Evolutionary conservation across 37 sponge, comb jelly and placozoan species (phyloP), one percentile per base, ranked within the genome.

Genomic region (Beroe forskalii): DNA sequence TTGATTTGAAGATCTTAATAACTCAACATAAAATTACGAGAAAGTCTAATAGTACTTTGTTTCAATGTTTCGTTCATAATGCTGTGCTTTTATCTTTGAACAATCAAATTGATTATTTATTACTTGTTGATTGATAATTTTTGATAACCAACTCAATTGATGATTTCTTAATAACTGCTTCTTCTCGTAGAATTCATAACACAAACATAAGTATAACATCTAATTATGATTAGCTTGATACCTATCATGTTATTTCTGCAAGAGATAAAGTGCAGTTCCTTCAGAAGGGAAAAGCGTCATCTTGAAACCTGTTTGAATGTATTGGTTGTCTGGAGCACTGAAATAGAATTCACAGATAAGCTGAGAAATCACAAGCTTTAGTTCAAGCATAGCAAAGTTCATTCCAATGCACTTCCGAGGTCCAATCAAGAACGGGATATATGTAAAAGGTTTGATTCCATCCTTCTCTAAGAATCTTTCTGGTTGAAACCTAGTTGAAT

Each of bases 401-500:
- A 1, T 37, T 35, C 75, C 75, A 32, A 72, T 72, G 35, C 75
- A 72, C 75, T 37, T 33, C 19, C 75, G 75, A 20, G 75, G 75
- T 8, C 75, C 75, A 38, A 37, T 30, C 28, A 72, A 39, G 30
- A 72, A 72, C 6, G 75, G 75, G 3, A 72, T 8, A 39, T 72
- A 72, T 1, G 37, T 22, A 3, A 72, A 37, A 6, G 33, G 23
- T 64, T 14, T 27, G 28, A 24, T 14, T 35, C 38, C 14, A 2
- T 3, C 14, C 12, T 3, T 72, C 30, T 38, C 35, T 20, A 63
- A 63, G 39, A 72, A 72, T 2, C 75, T 23, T 38, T 72, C 75
- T 8, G 75, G 75, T 33, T 72, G 31, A 32, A 72, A 72, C 4
- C 22, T 72, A 3, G 8, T 19, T 4, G 75, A 30, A 8, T 72